A percentile compares a stretch with the other conserved stretches of the same genome.
These are phyloP conservation scores for Cryptotermes secundus DNA, from an alignment of 1,140 invertebrate genomes.

Conservation along the genomic window DNA sequence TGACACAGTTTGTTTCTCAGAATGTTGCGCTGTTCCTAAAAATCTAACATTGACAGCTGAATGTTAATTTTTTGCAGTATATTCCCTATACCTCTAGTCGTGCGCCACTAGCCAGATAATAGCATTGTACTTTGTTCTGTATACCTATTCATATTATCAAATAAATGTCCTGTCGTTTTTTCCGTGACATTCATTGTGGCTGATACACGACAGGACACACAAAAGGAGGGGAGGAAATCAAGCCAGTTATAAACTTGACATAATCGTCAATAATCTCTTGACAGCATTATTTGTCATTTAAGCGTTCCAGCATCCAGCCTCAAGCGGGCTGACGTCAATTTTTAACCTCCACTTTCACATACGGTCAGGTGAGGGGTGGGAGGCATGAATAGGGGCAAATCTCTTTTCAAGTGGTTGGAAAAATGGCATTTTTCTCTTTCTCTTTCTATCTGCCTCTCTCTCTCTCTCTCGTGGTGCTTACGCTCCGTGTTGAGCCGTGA, in stretches of 20 bases:
- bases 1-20: neutral
- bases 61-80: neutral
- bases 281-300: constrained; percentile 13
- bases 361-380: neutral
- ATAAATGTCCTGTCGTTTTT: constrained; percentile 8
- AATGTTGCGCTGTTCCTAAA: neutral
- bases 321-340: neutral
- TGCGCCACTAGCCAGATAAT: neutral
- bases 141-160: neutral
- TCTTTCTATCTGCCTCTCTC: neutral
- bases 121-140: neutral
- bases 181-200: constrained; percentile 1
- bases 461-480: neutral
- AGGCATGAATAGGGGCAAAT: neutral
- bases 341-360: constrained; percentile 19
- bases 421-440: constrained; percentile 1
- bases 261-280: constrained; percentile 17
- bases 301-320: neutral
- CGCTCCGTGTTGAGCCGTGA: constrained; percentile 1
- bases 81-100: neutral
- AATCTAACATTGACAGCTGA: neutral
- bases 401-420: constrained; percentile 18
- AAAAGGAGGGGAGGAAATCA: neutral
- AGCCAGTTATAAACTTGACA: constrained; percentile 2
- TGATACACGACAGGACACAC: neutral